Base-by-base conservation (phyloP, 2,888 invertebrate genomes). In the Nyleta sp. region DNA sequence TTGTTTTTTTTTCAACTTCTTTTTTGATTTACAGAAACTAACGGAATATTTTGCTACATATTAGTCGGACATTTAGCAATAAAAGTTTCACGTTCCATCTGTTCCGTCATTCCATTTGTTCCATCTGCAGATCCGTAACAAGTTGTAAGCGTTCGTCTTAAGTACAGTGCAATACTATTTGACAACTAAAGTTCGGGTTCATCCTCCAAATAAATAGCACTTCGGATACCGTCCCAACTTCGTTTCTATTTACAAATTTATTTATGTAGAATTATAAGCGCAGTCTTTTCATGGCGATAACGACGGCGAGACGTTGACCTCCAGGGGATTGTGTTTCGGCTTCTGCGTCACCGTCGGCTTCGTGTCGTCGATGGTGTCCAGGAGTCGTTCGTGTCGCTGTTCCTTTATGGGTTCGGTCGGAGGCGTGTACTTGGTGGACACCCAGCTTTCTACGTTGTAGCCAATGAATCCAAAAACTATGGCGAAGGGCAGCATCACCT, bases 401-500 rank as follows among this genome's bases (percentile, higher is more conserved):
- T 90, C 86, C 10, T 76, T 82, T 31, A 90, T 80, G 5, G 91
- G 82, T n/a, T 84, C 83, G 7, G 88, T 83, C n/a, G 86, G 28
- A 18, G 96, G 96, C 10, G 96, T 96, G 85, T 95, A 95, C 92
- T 92, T 94, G 87, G 94, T 94, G 0, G 96, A 96, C 5, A 96
- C 53, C 74, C 93, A 89, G 62, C 92, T 93, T 91, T 98, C 98
- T 78, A 97, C 82, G 84, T 97, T 95, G 89, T 98, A 98, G 22
- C 98, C 98, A 84, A 98, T 91, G 64, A 96, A 92, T 3, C 98
- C 98, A 22, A 98, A 92, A 0, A 96, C 91, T 0, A 94, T 95
- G 0, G 97, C 97, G 79, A 97, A 92, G 0, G 98, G 98, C 42
- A 97, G 11, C 72, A 72, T 72, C 8, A 68, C 31, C 35, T 72